A percentile compares a stretch with the other conserved stretches of the same genome.
phyloP scores from a whole-genome alignment of 2,113 vertebrate genomes.

The Epinephelus lanceolatus region DNA sequence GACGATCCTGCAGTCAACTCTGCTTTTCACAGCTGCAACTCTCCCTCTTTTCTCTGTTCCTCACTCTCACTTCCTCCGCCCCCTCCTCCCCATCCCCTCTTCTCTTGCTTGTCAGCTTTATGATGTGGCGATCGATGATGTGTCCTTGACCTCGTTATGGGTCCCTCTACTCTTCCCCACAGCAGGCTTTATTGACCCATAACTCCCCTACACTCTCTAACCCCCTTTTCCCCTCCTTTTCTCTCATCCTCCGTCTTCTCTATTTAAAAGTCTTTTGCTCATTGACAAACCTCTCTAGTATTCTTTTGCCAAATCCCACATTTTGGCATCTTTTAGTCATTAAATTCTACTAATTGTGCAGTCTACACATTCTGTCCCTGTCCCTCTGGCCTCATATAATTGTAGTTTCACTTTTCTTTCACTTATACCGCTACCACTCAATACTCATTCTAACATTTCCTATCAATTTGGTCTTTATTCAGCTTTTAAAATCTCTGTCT shows the following conservation, averaged over 20 bases:
- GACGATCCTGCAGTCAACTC: slow-evolving; percentile 32
- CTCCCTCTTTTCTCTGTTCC: slow-evolving; percentile 40
- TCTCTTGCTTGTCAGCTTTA: slow-evolving; percentile 72
- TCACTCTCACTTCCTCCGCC: slow-evolving; percentile 10
- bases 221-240: slow-evolving; percentile 18
- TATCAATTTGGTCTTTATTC: slow-evolving; percentile 26
- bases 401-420: slow-evolving; percentile 24
- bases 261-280: slow-evolving; percentile 28
- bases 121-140: slow-evolving; percentile 76
- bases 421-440: not conserved
- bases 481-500: slow-evolving; percentile 6
- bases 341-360: slow-evolving; percentile 32
- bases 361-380: slow-evolving; percentile 22
- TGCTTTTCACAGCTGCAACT: slow-evolving; percentile 48
- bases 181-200: slow-evolving; percentile 79
- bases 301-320: slow-evolving; percentile 41
- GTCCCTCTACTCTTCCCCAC: slow-evolving; percentile 69
- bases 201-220: slow-evolving; percentile 61
- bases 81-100: slow-evolving; percentile 1
- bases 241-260: slow-evolving; percentile 19
- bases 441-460: slow-evolving; percentile 6
- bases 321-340: slow-evolving; percentile 50
- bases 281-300: slow-evolving; percentile 33
- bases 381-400: slow-evolving; percentile 18
- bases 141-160: slow-evolving; percentile 82